Percentiles rank a stretch among this genome's conserved stretches.
These are phyloP conservation scores for Nemapogon koenigi DNA, from an alignment of 2,888 invertebrate species.

Conservation along the genomic window DNA sequence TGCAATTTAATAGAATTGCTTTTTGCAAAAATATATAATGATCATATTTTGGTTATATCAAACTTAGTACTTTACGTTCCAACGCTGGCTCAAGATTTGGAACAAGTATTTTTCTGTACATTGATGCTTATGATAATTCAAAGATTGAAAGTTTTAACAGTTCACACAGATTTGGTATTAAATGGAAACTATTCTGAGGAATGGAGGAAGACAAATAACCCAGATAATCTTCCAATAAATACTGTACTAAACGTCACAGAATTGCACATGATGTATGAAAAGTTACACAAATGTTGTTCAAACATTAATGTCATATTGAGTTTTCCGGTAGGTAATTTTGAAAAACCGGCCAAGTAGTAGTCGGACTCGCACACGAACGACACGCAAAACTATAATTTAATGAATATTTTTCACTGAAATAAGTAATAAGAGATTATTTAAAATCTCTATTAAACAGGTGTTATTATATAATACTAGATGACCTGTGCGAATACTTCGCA, in stretches of 20 bases:
- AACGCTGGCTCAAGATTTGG: conserved; percentile 29
- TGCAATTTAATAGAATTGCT: too few relatives aligned
- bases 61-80: conserved; percentile 23
- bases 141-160: conserved; percentile 32
- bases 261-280: conserved; percentile 35
- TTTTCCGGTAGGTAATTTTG: conserved; percentile 29
- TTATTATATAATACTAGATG: too few relatives aligned
- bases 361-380: too few relatives aligned
- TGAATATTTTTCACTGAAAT: too few relatives aligned
- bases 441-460: too few relatives aligned
- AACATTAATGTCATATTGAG: conserved; percentile 36
- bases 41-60: too few relatives aligned
- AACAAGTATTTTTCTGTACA: conserved; percentile 30
- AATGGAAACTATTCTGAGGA: too few relatives aligned
- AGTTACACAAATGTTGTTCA: conserved; percentile 34
- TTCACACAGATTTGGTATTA: conserved; percentile 28
- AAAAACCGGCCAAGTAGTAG: too few relatives aligned
- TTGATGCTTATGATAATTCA: conserved; percentile 26
- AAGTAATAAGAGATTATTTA: too few relatives aligned
- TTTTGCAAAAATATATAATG: too few relatives aligned
- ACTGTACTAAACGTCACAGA: conserved; percentile 26
- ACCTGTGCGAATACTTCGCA: too few relatives aligned
- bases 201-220: neutral
- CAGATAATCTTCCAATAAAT: conserved; percentile 22
- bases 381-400: too few relatives aligned